A percentile compares a stretch with the other conserved stretches of the same genome.
Evolutionary conservation across 2,888 invertebrate species (phyloP).

Genomic region (Diachrysia chrysitis): DNA sequence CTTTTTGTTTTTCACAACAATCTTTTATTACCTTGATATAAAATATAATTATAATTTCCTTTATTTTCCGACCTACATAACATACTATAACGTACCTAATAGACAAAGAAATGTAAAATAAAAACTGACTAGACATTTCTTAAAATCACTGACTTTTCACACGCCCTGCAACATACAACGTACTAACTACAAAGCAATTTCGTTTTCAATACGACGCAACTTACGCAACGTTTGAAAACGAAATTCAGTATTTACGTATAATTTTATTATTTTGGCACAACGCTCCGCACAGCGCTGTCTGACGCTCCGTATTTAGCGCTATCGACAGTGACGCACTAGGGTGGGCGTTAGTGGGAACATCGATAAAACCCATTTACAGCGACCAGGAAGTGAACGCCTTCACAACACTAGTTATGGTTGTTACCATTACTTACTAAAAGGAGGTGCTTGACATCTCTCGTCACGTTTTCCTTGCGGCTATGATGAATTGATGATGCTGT

Average conservation of each 20-base stretch:
- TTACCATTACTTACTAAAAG: conserved; percentile 15
- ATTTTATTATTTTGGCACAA: conserved; percentile 59
- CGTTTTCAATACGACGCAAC: conserved; percentile 31
- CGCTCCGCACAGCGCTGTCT: conserved; percentile 24
- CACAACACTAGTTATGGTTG: conserved; percentile 39
- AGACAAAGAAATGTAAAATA: conserved; percentile 2
- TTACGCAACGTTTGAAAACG: conserved; percentile 41
- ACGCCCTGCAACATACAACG: conserved; percentile 17
- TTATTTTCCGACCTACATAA: conserved; percentile 4
- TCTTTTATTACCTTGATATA: conserved; percentile 3
- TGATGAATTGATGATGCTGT: neutral
- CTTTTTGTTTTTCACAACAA: conserved; percentile 5
- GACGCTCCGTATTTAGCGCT: conserved; percentile 54
- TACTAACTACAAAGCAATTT: conserved; percentile 20
- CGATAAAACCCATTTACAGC: conserved; percentile 57
- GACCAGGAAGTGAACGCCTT: conserved; percentile 50
- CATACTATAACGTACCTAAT: conserved; percentile 5
- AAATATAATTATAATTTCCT: conserved; percentile 23
- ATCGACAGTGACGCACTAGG: conserved; percentile 57
- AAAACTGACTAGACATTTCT: conserved; percentile 1
- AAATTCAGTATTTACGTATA: conserved; percentile 51
- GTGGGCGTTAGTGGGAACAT: conserved; percentile 58
- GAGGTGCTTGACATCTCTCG: conserved; percentile 34
- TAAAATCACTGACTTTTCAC: conserved; percentile 19
- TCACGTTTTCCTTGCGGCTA: conserved; percentile 34